Base-by-base conservation (phyloP, 2,797 vertebrate species). In the Florisuga fusca region DNA sequence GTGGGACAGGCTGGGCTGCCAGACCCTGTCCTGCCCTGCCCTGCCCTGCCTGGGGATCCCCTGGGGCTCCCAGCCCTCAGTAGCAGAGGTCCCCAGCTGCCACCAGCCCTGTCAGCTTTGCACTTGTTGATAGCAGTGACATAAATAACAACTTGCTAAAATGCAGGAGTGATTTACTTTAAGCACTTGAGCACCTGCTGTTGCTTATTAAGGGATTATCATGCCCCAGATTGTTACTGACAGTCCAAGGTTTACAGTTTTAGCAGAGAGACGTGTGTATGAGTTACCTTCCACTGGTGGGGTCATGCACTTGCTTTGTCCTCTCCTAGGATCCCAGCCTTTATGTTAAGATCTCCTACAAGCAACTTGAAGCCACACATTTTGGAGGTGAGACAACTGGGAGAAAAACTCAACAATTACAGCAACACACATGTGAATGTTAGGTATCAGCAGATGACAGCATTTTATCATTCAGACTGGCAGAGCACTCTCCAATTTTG, bases 181-280 rank as follows among this genome's bases (percentile, higher is more conserved):
- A 97, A 97, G 97, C 90, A 97, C 95, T 96, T 97, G 21, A 94
- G 96, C 96, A 97, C 97, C 97, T 97, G 97, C 97, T 97, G 97
- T 97, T 96, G 77, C 96, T 97, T 94, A 95, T 98, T 97, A 97
- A 33, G 36, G 96, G 95, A 92, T 97, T 97, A 97, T 78, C 80
- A 59, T 84, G 93, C 89, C 85, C 73, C 94, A 76, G 95, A 95
- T 89, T 97, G 96, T 95, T 96, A 86, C 95, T 63, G 94, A 93
- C 91, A 92, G 93, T 29, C 87, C 9, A 3, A 59, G 74, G 73
- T 96, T 96, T 92, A 94, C 89, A 54, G 61, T 73, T 71, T 79
- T 74, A 83, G 89, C 88, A 36, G 64, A 57, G 62, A 68, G 25
- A 66, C 5, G 3, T 61, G 76, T 53, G 62, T 67, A 79, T 1